Base-by-base conservation (phyloP, 2,113 vertebrate species). In the Daboia siamensis region DNA sequence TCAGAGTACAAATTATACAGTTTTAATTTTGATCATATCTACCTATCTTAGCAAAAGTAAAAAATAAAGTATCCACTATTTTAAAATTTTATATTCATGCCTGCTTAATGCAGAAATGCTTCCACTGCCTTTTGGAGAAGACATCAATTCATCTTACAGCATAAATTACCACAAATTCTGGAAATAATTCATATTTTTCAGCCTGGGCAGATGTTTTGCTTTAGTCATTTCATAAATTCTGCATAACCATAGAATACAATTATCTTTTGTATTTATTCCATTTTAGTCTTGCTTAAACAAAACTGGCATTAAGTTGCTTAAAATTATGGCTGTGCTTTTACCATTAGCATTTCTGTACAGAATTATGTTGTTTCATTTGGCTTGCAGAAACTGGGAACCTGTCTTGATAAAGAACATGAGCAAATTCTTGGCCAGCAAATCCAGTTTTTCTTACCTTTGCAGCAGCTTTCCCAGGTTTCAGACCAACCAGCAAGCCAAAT, bases 51-150 rank as follows among this genome's bases (percentile, higher is more conserved):
- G 93, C 59, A 96, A 96, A 96, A 13, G 29, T 13, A 29, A 97
- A 97, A 97, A 97, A 33, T 95, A 97, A 96, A 96, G 94, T 95
- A 92, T 95, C 90, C 87, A 93, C 87, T 93, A 92, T 92, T 96
- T 94, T 91, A 93, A 90, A 94, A 95, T 96, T 92, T 96, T 96
- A 94, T 51, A 87, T 59, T 89, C 86, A 90, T 57, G 92, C 21
- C 23, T 91, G 94, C 89, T 95, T 95, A 94, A 94, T 39, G 89
- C 88, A 91, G 93, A 94, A 95, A 93, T 8, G 0, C 1, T 93
- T 92, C n/a, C 54, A 85, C 93, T 93, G 55, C 87, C 92, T 96
- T 92, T 94, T 94, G 1, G 2, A 0, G 94, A 94, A 90, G 54
- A 94, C 91, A 94, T 94, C 96, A 94, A 90, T 92, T 93, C 91